Conservation (phyloP, 1,140 invertebrate genomes). For the Parasteatoda tepidariorum region DNA sequence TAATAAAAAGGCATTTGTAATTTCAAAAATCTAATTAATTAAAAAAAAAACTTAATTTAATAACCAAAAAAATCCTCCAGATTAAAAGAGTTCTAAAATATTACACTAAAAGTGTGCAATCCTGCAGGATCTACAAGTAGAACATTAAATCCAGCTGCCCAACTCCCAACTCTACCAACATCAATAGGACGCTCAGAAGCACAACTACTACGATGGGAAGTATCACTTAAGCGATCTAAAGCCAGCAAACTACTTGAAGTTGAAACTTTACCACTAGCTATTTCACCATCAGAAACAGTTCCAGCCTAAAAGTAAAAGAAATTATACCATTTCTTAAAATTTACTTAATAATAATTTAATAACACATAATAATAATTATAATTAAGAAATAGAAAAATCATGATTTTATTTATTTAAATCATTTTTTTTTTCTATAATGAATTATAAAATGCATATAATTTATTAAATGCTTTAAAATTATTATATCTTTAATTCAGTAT, state of each 20-base stretch:
- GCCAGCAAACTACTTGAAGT: constrained; percentile 60
- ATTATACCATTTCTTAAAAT: too few species aligned
- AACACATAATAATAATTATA: not conserved
- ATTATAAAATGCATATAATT: too few species aligned
- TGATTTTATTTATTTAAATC: too few species aligned
- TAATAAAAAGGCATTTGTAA: too few species aligned
- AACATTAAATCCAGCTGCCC: constrained; percentile 91
- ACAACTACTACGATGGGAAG: constrained; percentile 63
- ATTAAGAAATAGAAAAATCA: not conserved
- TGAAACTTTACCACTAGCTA: constrained; percentile 62
- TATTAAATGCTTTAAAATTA: too few species aligned
- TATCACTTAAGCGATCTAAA: constrained; percentile 61
- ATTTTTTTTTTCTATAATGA: too few species aligned
- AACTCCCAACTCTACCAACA: constrained; percentile 70
- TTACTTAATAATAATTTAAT: too few species aligned
- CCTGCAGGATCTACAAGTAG: constrained; percentile 87
- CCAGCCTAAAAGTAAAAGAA: constrained; percentile 41
- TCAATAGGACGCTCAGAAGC: constrained; percentile 65
- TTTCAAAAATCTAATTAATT: too few species aligned
- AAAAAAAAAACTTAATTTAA: too few species aligned
- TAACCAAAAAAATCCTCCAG: too few species aligned
- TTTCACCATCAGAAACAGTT: constrained; percentile 64
- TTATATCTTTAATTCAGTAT: too few species aligned
- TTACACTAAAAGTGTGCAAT: constrained; percentile 89
- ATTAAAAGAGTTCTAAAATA: too few species aligned